Conservation (phyloP, 2,888 invertebrate genomes). For the Pristionchus japonicus region DNA sequence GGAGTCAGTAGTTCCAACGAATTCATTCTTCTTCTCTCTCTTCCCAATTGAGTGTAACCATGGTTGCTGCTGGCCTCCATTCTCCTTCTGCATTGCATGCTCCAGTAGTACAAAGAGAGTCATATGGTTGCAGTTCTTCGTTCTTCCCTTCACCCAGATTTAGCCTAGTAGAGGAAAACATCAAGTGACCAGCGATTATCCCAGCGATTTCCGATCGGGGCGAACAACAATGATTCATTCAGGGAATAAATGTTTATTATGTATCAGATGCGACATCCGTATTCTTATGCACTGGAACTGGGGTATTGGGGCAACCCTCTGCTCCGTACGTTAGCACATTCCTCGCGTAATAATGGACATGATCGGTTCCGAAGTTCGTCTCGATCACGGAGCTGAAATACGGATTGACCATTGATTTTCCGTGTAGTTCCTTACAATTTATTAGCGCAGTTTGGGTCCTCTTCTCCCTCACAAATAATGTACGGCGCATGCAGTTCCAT, state of each 20-base stretch:
- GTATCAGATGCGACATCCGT: background rate
- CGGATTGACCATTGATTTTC: too few species aligned
- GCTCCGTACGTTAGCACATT: background rate
- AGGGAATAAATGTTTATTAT: background rate
- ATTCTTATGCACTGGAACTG: background rate
- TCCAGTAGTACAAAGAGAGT: too few species aligned
- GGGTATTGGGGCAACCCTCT: background rate
- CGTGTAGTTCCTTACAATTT: background rate
- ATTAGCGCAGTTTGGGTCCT: background rate
- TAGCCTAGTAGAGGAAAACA: background rate
- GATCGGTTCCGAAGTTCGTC: background rate
- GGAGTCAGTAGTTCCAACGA: too few species aligned
- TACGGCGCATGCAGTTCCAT: background rate
- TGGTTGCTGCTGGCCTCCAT: too few species aligned
- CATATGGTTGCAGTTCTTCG: too few species aligned
- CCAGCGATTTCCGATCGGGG: background rate
- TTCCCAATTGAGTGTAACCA: too few species aligned
- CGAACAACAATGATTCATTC: background rate
- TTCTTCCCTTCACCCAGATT: background rate
- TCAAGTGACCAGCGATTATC: background rate
- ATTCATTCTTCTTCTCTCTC: too few species aligned
- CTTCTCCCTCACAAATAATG: background rate
- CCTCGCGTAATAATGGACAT: background rate
- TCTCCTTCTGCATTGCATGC: too few species aligned
- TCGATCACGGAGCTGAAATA: background rate